These are phyloP conservation scores for Ichneumoninae sp. DNA, from an alignment of 2,888 invertebrate species.

Conservation along the genomic window DNA sequence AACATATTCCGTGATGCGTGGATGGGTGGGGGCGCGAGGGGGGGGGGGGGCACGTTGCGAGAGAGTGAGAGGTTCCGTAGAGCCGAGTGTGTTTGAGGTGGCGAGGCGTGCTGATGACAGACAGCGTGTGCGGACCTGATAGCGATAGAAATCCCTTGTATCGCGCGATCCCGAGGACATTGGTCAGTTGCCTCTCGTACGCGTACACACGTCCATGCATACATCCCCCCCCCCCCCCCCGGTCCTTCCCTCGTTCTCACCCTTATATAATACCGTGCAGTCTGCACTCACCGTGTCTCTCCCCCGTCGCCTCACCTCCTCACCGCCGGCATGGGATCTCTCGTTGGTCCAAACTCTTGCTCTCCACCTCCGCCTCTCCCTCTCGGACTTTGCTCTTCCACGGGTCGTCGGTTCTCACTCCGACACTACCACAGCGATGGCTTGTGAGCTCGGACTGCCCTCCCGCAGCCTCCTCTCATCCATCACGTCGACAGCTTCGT, in stretches of 20 bases:
- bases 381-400: slow-evolving; percentile 72
- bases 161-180: slow-evolving; percentile 72
- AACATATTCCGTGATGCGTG: slow-evolving; percentile 78
- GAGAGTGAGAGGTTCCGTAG: slow-evolving; percentile 33
- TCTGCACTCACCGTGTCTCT: slow-evolving; percentile 9
- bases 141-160: slow-evolving; percentile 65
- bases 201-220: background rate
- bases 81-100: slow-evolving; percentile 81
- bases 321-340: slow-evolving; percentile 9
- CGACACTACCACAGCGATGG: background rate
- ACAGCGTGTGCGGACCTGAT: slow-evolving; percentile 79
- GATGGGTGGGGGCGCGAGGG: slow-evolving; percentile 45
- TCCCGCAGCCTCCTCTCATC: slow-evolving; percentile 77
- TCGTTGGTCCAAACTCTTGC: slow-evolving; percentile 57
- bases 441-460: slow-evolving; percentile 69
- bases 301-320: slow-evolving; percentile 9
- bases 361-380: slow-evolving; percentile 32
- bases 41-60: background rate
- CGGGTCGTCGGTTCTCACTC: slow-evolving; percentile 64
- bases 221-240: slow-evolving; percentile 1
- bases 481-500: slow-evolving; percentile 83
- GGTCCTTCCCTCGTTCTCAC: slow-evolving; percentile 47
- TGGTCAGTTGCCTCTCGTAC: slow-evolving; percentile 68
- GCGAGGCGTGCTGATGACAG: slow-evolving; percentile 82
- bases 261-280: slow-evolving; percentile 55